A percentile compares a stretch with the other conserved stretches of the same genome.
phyloP scores from a whole-genome alignment of 2,888 invertebrate genomes.

The Resseliella maxima region DNA sequence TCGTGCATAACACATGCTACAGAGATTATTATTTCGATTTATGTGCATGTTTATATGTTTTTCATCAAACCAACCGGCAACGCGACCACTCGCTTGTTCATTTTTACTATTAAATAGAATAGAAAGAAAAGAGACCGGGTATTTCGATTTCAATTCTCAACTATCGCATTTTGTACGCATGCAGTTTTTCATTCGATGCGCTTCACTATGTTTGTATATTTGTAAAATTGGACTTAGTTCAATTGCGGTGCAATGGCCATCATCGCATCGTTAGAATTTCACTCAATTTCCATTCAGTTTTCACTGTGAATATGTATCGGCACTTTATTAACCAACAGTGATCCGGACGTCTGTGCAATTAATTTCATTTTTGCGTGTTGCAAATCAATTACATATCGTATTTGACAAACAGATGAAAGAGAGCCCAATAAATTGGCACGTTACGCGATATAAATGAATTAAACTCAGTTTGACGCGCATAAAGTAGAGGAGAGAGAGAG shows the following conservation, averaged over 20 bases:
- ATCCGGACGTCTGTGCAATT: slow-evolving; percentile 53
- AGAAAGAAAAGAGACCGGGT: not conserved
- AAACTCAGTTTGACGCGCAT: not conserved
- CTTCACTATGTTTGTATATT: not conserved
- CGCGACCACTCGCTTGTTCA: not conserved
- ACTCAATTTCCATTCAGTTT: slow-evolving; percentile 31
- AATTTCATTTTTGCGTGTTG: slow-evolving; percentile 55
- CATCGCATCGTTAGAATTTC: slow-evolving; percentile 35
- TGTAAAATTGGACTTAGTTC: not conserved
- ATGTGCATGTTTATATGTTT: slow-evolving; percentile 51
- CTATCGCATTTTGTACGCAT: not conserved
- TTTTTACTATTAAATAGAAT: not conserved
- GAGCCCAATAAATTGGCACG: not conserved
- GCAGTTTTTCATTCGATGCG: slow-evolving; percentile 35
- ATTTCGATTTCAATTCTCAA: not conserved
- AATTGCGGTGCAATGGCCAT: slow-evolving; percentile 6
- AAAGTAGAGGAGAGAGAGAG: no score
- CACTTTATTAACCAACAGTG: slow-evolving; percentile 55
- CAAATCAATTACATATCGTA: slow-evolving; percentile 54
- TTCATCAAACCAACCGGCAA: slow-evolving; percentile 24
- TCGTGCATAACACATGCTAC: slow-evolving; percentile 24
- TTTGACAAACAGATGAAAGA: slow-evolving; percentile 53
- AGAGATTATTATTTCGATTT: slow-evolving; percentile 55
- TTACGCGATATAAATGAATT: not conserved
- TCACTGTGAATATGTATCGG: slow-evolving; percentile 6